Base-by-base conservation (phyloP, 1,140 invertebrate genomes). In the Hylyphantes graminicola region DNA sequence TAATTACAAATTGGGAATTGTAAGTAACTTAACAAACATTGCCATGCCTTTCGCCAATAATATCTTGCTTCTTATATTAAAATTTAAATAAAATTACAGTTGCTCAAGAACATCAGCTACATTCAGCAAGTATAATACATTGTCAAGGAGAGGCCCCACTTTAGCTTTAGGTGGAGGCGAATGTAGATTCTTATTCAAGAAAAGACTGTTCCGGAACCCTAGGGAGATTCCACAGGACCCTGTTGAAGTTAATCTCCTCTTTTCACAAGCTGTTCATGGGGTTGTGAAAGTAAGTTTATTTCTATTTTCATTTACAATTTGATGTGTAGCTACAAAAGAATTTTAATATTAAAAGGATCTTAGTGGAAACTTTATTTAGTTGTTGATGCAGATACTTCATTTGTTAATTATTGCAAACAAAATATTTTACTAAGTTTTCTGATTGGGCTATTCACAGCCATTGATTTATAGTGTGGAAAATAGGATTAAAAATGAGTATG, bases 201-300 rank as follows among this genome's bases (percentile, higher is more conserved):
- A 96, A 81, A 92, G 97, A 68, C 89, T 99, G 7, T 98, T 98
- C 90, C 93, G 94, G 82, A 94, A 94, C 86, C 95, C 94, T 4
- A 91, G 95, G 53, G 96, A 98, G 90, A 92, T 98, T 79, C 96
- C 96, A n/a, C 96, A 97, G 90, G 97, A 98, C 91, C 96, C 96
- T 0, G 95, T 98, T 0, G 97, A 99, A 91, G 95, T 98, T 7
- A 96, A 96, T 88, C 92, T 99, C 87, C 90, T 99, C 2, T 99
- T 97, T 91, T 95, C 97, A 59, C 97, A 98, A 91, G 96, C 96
- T 87, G 96, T 98, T 2, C 94, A 97, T 88, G 95, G 94, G 88
- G 96, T 98, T 64, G 96, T 98, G 8, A 97, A 97, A 92, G 96
- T 97, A 92, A 82, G 19, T 74, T 7, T 8, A 54, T 54, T 51